Conservation (phyloP, 2,113 vertebrate species). For the Chaenogobius annularis region DNA sequence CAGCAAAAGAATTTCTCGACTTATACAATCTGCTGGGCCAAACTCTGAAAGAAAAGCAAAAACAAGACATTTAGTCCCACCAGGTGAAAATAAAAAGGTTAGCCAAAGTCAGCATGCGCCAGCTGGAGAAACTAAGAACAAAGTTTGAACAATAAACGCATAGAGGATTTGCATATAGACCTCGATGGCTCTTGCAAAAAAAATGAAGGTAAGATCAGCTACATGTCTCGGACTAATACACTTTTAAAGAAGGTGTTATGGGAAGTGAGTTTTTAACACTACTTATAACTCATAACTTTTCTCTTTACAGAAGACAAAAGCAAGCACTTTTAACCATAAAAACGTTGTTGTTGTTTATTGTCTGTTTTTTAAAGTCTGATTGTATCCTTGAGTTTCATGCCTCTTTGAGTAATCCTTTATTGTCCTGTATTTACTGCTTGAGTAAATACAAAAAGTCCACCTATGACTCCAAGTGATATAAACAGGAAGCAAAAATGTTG, state of each 20-base stretch:
- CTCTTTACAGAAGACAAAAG: too few species aligned
- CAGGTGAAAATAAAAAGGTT: constrained; percentile 1
- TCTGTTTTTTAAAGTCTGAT: too few species aligned
- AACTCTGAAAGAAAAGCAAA: neutral
- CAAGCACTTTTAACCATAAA: too few species aligned
- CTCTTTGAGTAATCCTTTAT: too few species aligned
- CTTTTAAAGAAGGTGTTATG: neutral
- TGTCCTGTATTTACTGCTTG: too few species aligned
- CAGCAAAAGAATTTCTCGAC: neutral
- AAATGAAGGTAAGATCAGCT: neutral
- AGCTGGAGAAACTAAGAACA: neutral
- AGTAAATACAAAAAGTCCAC: too few species aligned
- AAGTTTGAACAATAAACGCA: neutral
- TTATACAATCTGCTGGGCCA: neutral
- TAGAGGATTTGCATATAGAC: neutral
- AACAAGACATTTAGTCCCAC: neutral
- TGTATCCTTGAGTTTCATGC: too few species aligned
- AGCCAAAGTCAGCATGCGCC: neutral
- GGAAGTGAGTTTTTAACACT: neutral
- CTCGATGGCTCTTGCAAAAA: neutral
- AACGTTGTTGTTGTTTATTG: too few species aligned
- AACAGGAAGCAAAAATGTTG: too few species aligned
- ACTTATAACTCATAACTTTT: too few species aligned
- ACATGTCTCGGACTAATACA: neutral
- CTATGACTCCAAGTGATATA: too few species aligned